A percentile compares a stretch with the other conserved stretches of the same genome.
These are phyloP conservation scores for Malurus alboscapulatus DNA, from an alignment of 2,113 vertebrate species.

Conservation along the genomic window DNA sequence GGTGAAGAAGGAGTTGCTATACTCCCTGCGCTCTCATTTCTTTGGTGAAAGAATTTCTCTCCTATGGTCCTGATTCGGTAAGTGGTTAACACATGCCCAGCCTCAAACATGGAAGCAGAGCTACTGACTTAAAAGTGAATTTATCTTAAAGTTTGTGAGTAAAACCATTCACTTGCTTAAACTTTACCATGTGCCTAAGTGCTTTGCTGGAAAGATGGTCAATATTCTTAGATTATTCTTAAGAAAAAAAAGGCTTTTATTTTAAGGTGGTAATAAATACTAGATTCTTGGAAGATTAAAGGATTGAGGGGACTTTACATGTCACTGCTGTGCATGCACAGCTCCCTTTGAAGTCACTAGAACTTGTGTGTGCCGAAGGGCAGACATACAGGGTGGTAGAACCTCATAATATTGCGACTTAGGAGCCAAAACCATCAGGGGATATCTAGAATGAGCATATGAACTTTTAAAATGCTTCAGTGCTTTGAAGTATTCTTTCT, in stretches of 20 bases:
- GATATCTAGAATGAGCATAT: neutral
- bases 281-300: constrained; percentile 38
- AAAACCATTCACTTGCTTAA: neutral
- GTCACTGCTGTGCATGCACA: neutral
- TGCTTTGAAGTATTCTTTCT: neutral
- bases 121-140: neutral
- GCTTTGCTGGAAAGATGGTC: neutral
- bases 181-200: neutral
- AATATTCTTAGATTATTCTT: neutral
- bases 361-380: neutral
- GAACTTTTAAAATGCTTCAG: neutral
- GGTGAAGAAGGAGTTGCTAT: neutral
- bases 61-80: neutral
- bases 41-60: neutral
- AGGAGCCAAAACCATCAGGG: neutral
- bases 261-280: constrained; percentile 35
- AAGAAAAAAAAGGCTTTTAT: neutral
- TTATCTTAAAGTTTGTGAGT: neutral
- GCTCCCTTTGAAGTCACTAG: constrained; percentile 22
- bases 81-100: neutral
- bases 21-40: neutral
- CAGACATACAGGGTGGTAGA: neutral
- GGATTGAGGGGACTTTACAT: constrained; percentile 3
- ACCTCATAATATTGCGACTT: neutral
- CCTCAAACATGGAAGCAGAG: neutral